Evolutionary conservation across 2,888 invertebrate species (phyloP), one percentile per base, ranked within the genome.

Genomic region (Acronicta alni): DNA sequence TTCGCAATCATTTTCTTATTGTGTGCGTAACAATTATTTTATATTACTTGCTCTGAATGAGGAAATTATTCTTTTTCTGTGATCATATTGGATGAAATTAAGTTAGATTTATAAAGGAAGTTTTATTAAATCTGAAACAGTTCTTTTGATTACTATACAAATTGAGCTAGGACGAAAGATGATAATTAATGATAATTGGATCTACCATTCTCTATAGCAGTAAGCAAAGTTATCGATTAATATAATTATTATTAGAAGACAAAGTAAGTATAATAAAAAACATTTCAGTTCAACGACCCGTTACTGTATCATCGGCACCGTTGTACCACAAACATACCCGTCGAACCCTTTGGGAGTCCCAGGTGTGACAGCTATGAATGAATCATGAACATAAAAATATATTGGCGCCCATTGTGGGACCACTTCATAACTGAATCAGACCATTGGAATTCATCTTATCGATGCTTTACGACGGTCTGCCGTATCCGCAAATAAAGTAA

Each of bases 361-460:
- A 70, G 57, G 70, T 69, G 30, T 23, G 64, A 57, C 57, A 48
- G 57, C 23, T 45, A 64, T 57, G 48, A 67, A 67, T 70, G 51
- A 71, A 59, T 55, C 66, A 67, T 72, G 41, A 67, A 38, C 32
- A 52, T 71, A 47, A 72, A 59, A 72, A 57, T 42, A 62, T 57
- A 65, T 42, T 74, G 74, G 60, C 70, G 61, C 66, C 62, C 75
- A 62, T 38, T 54, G 44, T 59, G 61, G 57, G 57, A 41, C 56
- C 30, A 46, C 26, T 38, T 48, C 54, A 55, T 68, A 63, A 63
- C 46, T 58, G 53, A 62, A 66, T 61, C 57, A 37, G 48, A 44
- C 58, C 54, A 39, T 57, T 52, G 39, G 47, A 60, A 57, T 57
- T 59, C 66, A 59, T 62, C 57, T 57, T 62, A 55, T 52, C 56